A percentile compares a stretch with the other conserved stretches of the same genome.
Evolutionary conservation across 2,888 invertebrate species (phyloP).

Genomic region (Ichneumoninae sp.): DNA sequence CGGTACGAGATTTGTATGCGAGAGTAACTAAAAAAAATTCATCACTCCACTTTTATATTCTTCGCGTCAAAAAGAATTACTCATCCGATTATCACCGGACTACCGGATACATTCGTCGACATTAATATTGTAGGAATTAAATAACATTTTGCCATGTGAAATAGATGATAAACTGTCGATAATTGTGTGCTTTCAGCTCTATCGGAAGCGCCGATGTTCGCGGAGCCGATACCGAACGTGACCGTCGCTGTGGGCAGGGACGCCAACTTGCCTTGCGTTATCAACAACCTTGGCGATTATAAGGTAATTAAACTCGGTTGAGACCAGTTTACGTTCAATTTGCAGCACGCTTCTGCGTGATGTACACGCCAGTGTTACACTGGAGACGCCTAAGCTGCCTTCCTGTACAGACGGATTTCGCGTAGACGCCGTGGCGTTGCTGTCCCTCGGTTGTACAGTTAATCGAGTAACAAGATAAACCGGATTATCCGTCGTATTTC

Average conservation of each 20-base stretch:
- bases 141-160: not conserved
- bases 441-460: slow-evolving; percentile 20
- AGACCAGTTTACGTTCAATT: not conserved
- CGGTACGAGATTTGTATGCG: not conserved
- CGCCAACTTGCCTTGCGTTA: slow-evolving; percentile 95
- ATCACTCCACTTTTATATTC: not conserved
- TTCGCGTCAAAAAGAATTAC: not conserved
- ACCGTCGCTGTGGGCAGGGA: slow-evolving; percentile 96
- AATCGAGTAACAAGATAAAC: slow-evolving; percentile 51
- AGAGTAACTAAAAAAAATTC: not conserved
- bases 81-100: not conserved
- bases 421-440: not conserved
- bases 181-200: slow-evolving; percentile 87
- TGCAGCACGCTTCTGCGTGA: too few relatives aligned
- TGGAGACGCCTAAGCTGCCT: not conserved
- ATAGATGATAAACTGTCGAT: not conserved
- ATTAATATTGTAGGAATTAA: not conserved
- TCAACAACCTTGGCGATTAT: slow-evolving; percentile 94
- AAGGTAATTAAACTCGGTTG: slow-evolving; percentile 87
- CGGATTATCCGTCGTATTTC: slow-evolving; percentile 55
- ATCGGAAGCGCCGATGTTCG: slow-evolving; percentile 94
- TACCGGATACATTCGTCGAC: not conserved
- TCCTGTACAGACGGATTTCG: not conserved
- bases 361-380: not conserved
- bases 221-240: slow-evolving; percentile 96